Evolutionary conservation across 2,888 invertebrate genomes (phyloP).

Genomic region (Drosophila barbarae): DNA sequence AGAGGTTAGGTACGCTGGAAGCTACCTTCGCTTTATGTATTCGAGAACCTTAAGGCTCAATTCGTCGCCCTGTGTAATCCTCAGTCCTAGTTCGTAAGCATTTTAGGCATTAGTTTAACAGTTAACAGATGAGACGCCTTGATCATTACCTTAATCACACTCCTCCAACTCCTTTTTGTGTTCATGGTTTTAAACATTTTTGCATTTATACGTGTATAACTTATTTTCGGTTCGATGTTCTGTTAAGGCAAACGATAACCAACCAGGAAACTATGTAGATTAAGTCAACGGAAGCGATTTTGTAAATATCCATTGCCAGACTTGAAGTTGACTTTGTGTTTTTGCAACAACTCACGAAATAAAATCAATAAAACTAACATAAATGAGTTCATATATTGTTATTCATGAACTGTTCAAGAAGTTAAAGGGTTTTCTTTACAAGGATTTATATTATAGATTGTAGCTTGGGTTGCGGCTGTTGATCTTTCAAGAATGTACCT

Average conservation of each 20-base stretch:
- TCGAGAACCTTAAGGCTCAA: slow-evolving; percentile 15
- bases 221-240: slow-evolving; percentile 39
- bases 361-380: slow-evolving; percentile 12
- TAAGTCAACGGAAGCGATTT: slow-evolving; percentile 21
- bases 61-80: slow-evolving; percentile 33
- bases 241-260: slow-evolving; percentile 3
- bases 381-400: not conserved
- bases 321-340: slow-evolving; percentile 34
- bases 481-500: not conserved
- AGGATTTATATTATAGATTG: not conserved
- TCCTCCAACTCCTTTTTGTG: slow-evolving; percentile 12
- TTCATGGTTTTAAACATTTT: slow-evolving; percentile 40
- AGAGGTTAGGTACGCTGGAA: slow-evolving; percentile 6
- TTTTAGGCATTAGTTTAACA: slow-evolving; percentile 24
- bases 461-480: too few relatives aligned
- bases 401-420: not conserved
- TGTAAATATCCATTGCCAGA: slow-evolving; percentile 38
- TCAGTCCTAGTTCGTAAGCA: slow-evolving; percentile 34
- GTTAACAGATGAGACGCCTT: slow-evolving; percentile 24
- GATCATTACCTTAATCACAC: not conserved
- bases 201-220: slow-evolving; percentile 53
- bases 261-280: slow-evolving; percentile 1
- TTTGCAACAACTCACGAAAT: slow-evolving; percentile 32
- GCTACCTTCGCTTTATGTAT: slow-evolving; percentile 2
- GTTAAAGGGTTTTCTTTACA: not conserved